phyloP scores from a whole-genome alignment of 2,888 invertebrate species.

The Piscicola geometra region DNA sequence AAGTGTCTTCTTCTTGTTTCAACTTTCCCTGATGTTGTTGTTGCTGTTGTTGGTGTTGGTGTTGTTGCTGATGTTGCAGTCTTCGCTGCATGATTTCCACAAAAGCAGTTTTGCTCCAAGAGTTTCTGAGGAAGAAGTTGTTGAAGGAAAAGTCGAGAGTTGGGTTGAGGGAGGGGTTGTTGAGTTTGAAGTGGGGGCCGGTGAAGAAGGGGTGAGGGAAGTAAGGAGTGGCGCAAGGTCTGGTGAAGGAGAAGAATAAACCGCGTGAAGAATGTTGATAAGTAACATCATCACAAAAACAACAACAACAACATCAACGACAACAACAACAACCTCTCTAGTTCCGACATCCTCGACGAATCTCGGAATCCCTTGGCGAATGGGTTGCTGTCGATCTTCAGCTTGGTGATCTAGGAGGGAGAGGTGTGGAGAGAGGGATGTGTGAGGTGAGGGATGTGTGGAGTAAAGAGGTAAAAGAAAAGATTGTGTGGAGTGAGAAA shows the following conservation, averaged over 20 bases:
- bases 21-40: too few species aligned
- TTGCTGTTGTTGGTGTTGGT: too few species aligned
- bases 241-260: too few species aligned
- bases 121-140: not conserved
- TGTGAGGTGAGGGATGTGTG: too few species aligned
- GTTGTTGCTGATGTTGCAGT: not conserved
- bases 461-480: too few species aligned
- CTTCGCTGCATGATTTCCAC: not conserved
- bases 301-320: too few species aligned
- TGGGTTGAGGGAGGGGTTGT: not conserved
- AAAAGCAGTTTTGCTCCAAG: not conserved
- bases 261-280: too few species aligned
- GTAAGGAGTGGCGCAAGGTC: conserved; percentile 1
- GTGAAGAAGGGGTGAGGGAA: not conserved
- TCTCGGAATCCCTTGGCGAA: conserved; percentile 97
- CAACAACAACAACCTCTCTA: conserved; percentile 49
- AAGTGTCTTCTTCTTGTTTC: too few species aligned
- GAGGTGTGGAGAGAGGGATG: too few species aligned
- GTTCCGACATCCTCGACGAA: conserved; percentile 59
- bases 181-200: not conserved
- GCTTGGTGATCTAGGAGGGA: conserved; percentile 78
- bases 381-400: conserved; percentile 98
- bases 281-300: too few species aligned
- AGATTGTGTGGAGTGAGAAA: not conserved
- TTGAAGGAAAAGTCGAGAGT: too few species aligned